phyloP scores from a whole-genome alignment of 1,140 invertebrate genomes.

The Drosophila fuyamai region DNA sequence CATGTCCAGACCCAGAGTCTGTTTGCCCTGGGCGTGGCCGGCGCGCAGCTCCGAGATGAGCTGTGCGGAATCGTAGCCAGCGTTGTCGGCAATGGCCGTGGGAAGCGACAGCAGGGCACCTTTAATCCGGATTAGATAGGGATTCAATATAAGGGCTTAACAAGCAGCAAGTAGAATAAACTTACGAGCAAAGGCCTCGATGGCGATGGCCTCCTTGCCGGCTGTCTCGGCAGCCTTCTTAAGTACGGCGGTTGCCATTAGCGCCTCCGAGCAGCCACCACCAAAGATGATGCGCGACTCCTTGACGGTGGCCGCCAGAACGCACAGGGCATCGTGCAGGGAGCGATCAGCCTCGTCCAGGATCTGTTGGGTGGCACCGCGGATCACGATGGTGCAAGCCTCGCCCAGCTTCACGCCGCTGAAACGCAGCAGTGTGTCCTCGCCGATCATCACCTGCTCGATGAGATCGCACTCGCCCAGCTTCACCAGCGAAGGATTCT shows the following conservation, averaged over 20 bases:
- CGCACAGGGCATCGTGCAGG: constrained; percentile 99
- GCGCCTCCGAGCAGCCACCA: constrained; percentile 97
- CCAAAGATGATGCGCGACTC: constrained; percentile 96
- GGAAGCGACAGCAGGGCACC: constrained; percentile 94
- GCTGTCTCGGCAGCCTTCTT: constrained; percentile 94
- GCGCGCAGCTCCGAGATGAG: constrained; percentile 96
- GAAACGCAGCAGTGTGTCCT: constrained; percentile 98
- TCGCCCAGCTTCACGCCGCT: constrained; percentile 97
- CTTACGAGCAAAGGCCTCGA: constrained; percentile 95
- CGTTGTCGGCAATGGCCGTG: constrained; percentile 98
- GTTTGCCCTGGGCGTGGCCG: constrained; percentile 91
- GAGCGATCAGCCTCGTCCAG: constrained; percentile 99
- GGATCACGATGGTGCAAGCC: constrained; percentile 98
- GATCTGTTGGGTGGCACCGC: constrained; percentile 99
- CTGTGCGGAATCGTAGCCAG: constrained; percentile 98
- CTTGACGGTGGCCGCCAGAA: constrained; percentile 97
- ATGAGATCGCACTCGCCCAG: constrained; percentile 97
- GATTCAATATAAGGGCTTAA: too few species aligned
- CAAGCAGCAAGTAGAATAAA: not conserved
- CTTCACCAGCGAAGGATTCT: constrained; percentile 95
- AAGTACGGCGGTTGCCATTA: constrained; percentile 97
- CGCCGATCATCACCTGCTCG: constrained; percentile 99
- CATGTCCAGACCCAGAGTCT: constrained; percentile 96
- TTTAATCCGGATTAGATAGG: constrained; percentile 1
- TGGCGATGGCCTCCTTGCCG: constrained; percentile 98